Base-by-base conservation (phyloP, 64 coral and sea anemone genomes). In the Dendronephthya gigantea region DNA sequence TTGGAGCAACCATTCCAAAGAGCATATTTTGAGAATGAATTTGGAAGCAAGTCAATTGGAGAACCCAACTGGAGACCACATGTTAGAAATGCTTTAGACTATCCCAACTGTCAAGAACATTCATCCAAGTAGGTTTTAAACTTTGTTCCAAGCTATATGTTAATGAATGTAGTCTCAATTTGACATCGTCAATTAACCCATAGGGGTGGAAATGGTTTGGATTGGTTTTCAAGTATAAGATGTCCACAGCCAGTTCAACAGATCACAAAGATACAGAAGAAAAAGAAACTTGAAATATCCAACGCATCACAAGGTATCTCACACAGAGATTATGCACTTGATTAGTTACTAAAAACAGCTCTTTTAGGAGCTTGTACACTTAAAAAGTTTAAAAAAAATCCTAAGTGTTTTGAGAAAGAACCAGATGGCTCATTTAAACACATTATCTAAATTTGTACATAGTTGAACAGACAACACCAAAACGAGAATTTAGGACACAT, bases 61-160 rank as follows among this genome's bases (percentile, higher is more conserved):
- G 95, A 98, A 58, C 95, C 95, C 36, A 28, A 92, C 43, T 98
- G 95, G 95, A 91, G 84, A 51, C 95, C 95, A 13, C 95, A 93
- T 72, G 85, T 82, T 0, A 83, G 88, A 86, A 98, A 98, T 72
- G 92, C 82, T 82, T 85, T 88, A 76, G 92, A 87, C 38, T 68
- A 88, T 16, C 90, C 70, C 1, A 35, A 58, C 19, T 88, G 83
- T 35, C 48, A 75, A 90, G 84, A 38, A 79, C 23, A 85, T 85
- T 52, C 47, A 28, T 13, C 33, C 16, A 36, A 85, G 35, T 79
- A 38, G 29, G 35, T 84, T 2, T 19, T 5, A 84, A n/a, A n/a
- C n/a, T 45, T 82, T 82, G 19, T 32, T 7, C 2, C 2, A 32
- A 19, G 27, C 7, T 7, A 10, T 7, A 28, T 48, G 2, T 7